Base-by-base conservation (phyloP, 2,888 invertebrate genomes). In the Homarus gammarus region DNA sequence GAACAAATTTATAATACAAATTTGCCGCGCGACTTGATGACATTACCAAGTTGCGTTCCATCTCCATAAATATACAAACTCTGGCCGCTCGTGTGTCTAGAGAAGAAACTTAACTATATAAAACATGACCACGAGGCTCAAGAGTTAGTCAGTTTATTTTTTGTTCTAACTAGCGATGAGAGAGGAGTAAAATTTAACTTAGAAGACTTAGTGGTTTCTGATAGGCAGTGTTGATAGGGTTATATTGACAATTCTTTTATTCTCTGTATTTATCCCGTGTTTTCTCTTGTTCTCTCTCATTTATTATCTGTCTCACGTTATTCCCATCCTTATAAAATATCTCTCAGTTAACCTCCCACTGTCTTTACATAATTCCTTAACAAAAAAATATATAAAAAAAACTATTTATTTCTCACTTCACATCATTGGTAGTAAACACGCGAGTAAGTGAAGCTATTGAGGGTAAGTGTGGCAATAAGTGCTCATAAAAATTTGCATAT, bases 191-290 rank as follows among this genome's bases (percentile, higher is more conserved):
- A 38, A 38, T 73, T 36, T 8, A 22, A n/a, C 38, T 2, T 8
- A 44, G 27, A 10, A 12, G 1, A 77, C 12, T 27, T 44, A 78
- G n/a, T 51, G 27, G 51, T 44, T 51, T 44, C 40, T 51, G 51
- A 27, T 51, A 27, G 51, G n/a, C 49, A 27, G 51, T 73, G 38
- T 73, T 38, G 36, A 73, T 73, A 73, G 36, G 38, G 73, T 38
- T 73, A 73, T 73, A 73, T 73, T 38, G 36, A 73, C 38, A 73
- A n/a, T 8, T 27, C 10, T 75, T 8, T 70, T 18, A 6, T 18
- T 70, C 31, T 70, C 31, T 70, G 18, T 70, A 22, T 70, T 18
- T 70, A 22, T 70, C 31, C 10, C 31, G 1, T 27, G 1, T 2
- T 33, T 27, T 33, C 36, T 33, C 36, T 33, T 27, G 1, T 2